Conservation (phyloP, 1,140 invertebrate species). For the Drosophila littoralis region DNA sequence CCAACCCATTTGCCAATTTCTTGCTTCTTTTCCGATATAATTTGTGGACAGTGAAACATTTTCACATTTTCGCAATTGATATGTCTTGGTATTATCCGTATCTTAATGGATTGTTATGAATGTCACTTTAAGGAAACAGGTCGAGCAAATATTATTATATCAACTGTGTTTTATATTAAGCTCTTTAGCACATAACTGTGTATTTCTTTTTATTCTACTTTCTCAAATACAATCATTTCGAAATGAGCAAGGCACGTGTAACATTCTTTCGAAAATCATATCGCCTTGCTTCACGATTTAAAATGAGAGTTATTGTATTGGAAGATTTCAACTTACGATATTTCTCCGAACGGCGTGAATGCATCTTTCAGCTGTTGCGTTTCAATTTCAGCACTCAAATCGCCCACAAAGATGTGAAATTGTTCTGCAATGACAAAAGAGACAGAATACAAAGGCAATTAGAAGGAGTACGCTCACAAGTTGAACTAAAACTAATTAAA, state of each 20-base stretch:
- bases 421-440: conserved; percentile 89
- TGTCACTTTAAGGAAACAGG: no score
- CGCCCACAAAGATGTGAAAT: conserved; percentile 99
- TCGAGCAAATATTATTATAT: no score
- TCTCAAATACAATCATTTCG: no score
- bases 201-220: no score
- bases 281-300: no score
- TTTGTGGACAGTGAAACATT: not conserved
- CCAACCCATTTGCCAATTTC: not conserved
- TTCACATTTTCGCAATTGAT: not conserved
- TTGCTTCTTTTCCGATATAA: not conserved
- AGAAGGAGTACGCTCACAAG: conserved; percentile 27
- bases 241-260: no score
- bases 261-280: no score
- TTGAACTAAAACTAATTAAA: conserved; percentile 57
- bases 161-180: no score
- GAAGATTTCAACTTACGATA: conserved; percentile 88
- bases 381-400: conserved; percentile 99
- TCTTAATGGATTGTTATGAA: no score
- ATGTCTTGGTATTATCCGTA: not conserved
- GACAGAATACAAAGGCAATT: conserved; percentile 47
- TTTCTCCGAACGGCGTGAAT: conserved; percentile 98
- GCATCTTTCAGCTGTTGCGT: conserved; percentile 98
- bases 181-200: no score
- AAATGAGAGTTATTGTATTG: no score